phyloP scores from a whole-genome alignment of 2,888 invertebrate genomes.

The Idaea aversata region DNA sequence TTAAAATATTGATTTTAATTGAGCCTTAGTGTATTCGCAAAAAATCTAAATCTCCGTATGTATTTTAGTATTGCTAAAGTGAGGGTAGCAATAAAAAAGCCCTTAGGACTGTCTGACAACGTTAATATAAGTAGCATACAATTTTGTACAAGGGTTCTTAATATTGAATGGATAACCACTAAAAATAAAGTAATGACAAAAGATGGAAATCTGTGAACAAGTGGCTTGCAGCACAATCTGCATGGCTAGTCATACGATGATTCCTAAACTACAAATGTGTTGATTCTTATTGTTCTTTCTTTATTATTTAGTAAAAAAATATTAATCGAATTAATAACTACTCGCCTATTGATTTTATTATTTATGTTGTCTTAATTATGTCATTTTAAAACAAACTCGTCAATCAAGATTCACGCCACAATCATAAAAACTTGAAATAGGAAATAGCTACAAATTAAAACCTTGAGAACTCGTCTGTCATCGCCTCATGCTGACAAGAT shows the following conservation, averaged over 20 bases:
- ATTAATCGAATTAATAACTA: background rate
- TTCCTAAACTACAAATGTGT: too few relatives aligned
- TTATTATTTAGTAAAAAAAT: background rate
- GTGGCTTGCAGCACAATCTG: too few relatives aligned
- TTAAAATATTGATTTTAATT: background rate
- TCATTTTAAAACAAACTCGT: slow-evolving; percentile 30
- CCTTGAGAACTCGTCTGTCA: slow-evolving; percentile 44
- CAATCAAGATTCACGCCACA: slow-evolving; percentile 29
- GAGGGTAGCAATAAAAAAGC: background rate
- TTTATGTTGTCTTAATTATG: slow-evolving; percentile 7
- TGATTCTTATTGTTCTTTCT: too few relatives aligned
- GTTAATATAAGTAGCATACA: background rate
- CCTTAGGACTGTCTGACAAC: background rate
- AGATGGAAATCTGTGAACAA: too few relatives aligned
- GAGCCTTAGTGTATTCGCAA: too few relatives aligned
- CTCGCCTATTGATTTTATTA: background rate
- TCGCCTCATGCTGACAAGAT: slow-evolving; percentile 25
- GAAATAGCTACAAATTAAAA: slow-evolving; percentile 26
- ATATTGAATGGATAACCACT: too few relatives aligned
- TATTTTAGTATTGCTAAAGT: too few relatives aligned
- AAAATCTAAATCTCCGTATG: too few relatives aligned
- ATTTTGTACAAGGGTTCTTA: too few relatives aligned
- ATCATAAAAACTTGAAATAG: slow-evolving; percentile 34
- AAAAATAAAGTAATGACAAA: too few relatives aligned
- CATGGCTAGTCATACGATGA: too few relatives aligned